Evolutionary conservation across 1,140 invertebrate species (phyloP), one percentile per base, ranked within the genome.

Genomic region (Lerema accius): DNA sequence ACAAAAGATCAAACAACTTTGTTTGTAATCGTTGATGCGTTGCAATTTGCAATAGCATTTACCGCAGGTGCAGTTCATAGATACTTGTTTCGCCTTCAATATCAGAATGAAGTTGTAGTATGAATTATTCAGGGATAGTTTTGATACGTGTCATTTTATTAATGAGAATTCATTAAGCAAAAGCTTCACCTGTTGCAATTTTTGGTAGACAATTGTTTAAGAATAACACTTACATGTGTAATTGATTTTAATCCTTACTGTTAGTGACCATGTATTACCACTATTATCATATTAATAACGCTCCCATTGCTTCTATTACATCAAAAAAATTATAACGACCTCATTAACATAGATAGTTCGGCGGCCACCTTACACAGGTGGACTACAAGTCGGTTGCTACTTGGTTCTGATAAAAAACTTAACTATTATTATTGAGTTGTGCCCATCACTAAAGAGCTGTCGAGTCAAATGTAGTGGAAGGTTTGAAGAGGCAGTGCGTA

Each of bases 391-490:
- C 13, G n/a, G 4, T 49, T 0, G 46, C 46, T 49, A 28, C 46
- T 32, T 32, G 28, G 4, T 9, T 32, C 28, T 32, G 26, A 48
- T 48, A 48, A 48, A 45, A 48, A 48, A 48, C 45, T 14, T 49
- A 14, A n/a, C 46, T 49, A 49, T 49, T 49, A 56, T 56, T 56
- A 43, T 56, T 42, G 32, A 43, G 39, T 56, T 43, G 53, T 28
- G 51, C 19, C 15, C 42, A 56, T 45, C 53, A 56, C 40, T 56
- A 56, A 49, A 45, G 63, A 64, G 66, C 72, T 83, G 73, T 82
- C 77, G 67, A 61, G 74, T 78, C 71, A 77, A 84, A 71, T 78
- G 76, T 84, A 82, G 78, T 80, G 85, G 78, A 87, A 87, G 82
- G 65, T 80, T 77, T 71, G 67, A 76, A 74, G 63, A 68, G 72